These are phyloP conservation scores for Baryphthengus martii DNA, from an alignment of 2,113 vertebrate species.

Conservation along the genomic window DNA sequence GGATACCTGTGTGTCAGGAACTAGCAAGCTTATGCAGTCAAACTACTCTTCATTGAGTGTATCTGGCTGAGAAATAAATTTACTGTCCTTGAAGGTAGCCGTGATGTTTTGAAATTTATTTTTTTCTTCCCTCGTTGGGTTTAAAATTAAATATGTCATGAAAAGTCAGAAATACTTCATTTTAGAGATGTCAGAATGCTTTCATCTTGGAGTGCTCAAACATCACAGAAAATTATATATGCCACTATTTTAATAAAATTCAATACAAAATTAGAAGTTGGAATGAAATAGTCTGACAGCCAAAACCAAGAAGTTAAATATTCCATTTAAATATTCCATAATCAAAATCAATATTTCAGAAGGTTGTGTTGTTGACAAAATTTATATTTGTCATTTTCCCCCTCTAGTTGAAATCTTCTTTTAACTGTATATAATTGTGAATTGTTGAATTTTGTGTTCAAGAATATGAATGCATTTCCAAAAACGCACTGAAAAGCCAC, in stretches of 20 bases:
- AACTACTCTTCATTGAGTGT: background rate
- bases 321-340: background rate
- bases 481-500: background rate
- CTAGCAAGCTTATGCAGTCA: background rate
- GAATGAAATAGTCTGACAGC: background rate
- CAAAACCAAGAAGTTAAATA: background rate
- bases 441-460: background rate
- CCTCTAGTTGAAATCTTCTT: background rate
- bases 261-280: background rate
- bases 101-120: background rate
- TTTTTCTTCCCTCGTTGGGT: background rate
- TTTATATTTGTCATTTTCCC: background rate
- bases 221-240: background rate
- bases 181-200: conserved; percentile 5
- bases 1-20: background rate
- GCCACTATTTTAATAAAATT: background rate
- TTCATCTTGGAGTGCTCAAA: background rate
- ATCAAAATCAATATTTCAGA: background rate
- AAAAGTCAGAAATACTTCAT: background rate
- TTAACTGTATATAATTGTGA: background rate
- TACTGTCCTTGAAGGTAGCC: background rate
- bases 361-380: conserved; percentile 2
- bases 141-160: background rate
- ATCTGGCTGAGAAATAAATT: background rate
- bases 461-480: background rate